Evolutionary conservation across 2,113 vertebrate genomes (phyloP).

Genomic region (Beaufortia kweichowensis): DNA sequence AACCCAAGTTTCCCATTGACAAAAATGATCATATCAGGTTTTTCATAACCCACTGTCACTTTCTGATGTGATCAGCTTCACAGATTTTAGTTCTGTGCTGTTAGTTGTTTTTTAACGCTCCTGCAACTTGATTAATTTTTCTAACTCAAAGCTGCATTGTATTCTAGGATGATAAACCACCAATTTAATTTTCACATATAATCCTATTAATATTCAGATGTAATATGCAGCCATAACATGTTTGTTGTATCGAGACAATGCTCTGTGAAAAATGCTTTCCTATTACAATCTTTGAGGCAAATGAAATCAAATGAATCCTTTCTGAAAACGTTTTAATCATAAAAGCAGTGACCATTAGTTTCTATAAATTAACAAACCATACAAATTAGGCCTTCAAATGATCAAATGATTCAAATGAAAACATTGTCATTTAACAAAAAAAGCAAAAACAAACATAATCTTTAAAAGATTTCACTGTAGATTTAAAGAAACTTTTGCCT

Average conservation of each 20-base stretch:
- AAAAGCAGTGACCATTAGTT: constrained; percentile 20
- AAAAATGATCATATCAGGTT: no score
- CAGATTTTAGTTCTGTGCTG: background rate
- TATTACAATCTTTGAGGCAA: constrained; percentile 23
- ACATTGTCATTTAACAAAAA: background rate
- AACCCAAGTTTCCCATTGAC: no score
- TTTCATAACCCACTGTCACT: no score
- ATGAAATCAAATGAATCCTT: constrained; percentile 27
- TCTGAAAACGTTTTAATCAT: background rate
- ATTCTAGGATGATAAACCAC: constrained; percentile 9
- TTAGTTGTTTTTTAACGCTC: background rate
- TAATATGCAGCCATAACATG: constrained; percentile 24
- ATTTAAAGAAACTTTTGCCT: no score
- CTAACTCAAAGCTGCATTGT: background rate
- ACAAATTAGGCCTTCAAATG: background rate
- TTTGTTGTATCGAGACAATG: constrained; percentile 45
- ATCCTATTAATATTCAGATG: no score
- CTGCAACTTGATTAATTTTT: background rate
- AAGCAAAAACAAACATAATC: background rate
- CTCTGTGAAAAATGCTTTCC: constrained; percentile 28
- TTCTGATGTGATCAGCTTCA: no score
- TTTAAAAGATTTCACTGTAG: background rate
- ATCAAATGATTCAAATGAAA: no score
- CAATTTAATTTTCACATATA: constrained; percentile 30
- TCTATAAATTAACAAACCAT: background rate